Base-by-base conservation (phyloP, 2,888 invertebrate genomes). In the Andrena bucephala region DNA sequence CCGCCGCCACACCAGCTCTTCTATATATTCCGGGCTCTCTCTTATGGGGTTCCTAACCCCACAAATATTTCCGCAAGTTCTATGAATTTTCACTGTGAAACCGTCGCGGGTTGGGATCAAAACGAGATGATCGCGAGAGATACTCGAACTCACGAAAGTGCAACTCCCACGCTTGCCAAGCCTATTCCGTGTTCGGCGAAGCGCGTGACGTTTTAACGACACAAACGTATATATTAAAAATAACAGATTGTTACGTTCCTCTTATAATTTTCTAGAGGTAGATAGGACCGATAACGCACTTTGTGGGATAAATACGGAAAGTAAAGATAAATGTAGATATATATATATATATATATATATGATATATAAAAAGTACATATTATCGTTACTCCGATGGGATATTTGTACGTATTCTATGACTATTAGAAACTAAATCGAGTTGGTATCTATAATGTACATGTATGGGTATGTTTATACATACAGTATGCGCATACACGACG, bases 131-230 rank as follows among this genome's bases (percentile, higher is more conserved):
- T 77, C 52, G 59, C 8, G 48, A 75, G 52, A 36, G 67, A 72
- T 52, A 33, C 33, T 60, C n/a, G 50, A 73, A 29, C 60, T 85
- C 84, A 84, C 76, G 86, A 90, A 79, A 89, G 87, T 87, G 86
- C 90, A 90, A 89, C 88, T 91, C 88, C 90, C 85, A 89, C 86
- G 86, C 88, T 89, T 88, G 88, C 90, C 89, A 91, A 89, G 91
- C 89, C 87, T 88, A 86, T 86, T 85, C 87, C 81, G 83, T 82
- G 78, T 80, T 85, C 85, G 89, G 89, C 89, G 83, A 83, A 88
- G 88, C 88, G 79, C 88, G 89, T 90, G 89, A 89, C 86, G 86
- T 91, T 87, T 91, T 90, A 88, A 87, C 86, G 84, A 79, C 84
- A 81, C 72, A 81, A 72, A 82, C 72, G 74, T 78, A 83, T 76